Conservation (phyloP, 2,888 invertebrate species). For the Sarcophaga rosellei region DNA sequence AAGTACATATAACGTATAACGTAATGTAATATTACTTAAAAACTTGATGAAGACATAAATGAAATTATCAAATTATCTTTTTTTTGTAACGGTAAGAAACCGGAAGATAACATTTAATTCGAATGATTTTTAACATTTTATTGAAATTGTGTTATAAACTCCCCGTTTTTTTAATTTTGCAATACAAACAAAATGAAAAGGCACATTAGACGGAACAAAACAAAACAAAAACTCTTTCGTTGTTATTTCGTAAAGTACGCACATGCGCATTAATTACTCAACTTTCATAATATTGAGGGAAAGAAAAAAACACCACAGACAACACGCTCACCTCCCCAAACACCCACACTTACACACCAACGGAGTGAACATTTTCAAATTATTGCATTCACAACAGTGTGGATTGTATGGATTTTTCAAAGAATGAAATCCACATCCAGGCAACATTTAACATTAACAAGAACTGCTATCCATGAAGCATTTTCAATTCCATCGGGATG, state of each 20-base stretch:
- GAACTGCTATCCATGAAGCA: conserved; percentile 1
- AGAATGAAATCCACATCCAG: conserved; percentile 45
- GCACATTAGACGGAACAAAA: background rate
- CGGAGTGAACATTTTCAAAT: background rate
- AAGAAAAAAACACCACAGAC: background rate
- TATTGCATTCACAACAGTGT: conserved; percentile 50
- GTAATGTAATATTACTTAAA: background rate
- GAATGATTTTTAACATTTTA: conserved; percentile 24
- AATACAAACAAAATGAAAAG: background rate
- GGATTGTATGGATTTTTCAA: conserved; percentile 53
- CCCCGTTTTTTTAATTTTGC: background rate
- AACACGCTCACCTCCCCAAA: conserved; percentile 23
- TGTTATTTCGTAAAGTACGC: conserved; percentile 51
- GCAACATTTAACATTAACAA: conserved; percentile 28
- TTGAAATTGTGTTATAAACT: conserved; percentile 22
- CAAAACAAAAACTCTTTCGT: conserved; percentile 43
- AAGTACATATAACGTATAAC: no score
- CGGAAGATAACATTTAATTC: conserved; percentile 40
- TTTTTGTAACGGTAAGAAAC: background rate
- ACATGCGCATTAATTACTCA: conserved; percentile 57
- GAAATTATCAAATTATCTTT: background rate
- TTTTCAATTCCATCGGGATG: background rate
- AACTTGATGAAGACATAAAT: background rate
- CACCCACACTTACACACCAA: background rate
- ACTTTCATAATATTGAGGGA: background rate